Evolutionary conservation across 2,797 vertebrate species (phyloP).

Genomic region (Xyrichtys novacula): DNA sequence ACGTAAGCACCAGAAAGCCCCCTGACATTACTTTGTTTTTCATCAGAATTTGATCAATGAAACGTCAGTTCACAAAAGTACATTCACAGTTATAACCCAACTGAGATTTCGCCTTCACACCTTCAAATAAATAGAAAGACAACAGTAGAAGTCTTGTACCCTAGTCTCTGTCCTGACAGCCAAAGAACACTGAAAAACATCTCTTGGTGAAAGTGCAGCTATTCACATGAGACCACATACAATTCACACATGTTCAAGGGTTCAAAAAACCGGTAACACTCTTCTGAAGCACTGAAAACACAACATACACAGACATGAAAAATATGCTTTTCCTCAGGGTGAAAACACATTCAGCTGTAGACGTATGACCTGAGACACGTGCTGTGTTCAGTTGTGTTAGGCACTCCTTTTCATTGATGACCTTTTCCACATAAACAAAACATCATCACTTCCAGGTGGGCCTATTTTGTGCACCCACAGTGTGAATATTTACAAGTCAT

Average conservation of each 20-base stretch:
- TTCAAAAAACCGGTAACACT: constrained; percentile 43
- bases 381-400: constrained; percentile 42
- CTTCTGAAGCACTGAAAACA: constrained; percentile 43
- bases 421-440: constrained; percentile 58
- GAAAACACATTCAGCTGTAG: constrained; percentile 64
- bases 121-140: neutral
- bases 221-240: constrained; percentile 68
- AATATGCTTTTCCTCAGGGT: constrained; percentile 63
- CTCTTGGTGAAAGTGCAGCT: constrained; percentile 20
- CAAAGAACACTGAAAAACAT: constrained; percentile 17
- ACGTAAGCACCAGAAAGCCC: too few species aligned
- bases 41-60: too few species aligned
- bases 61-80: neutral
- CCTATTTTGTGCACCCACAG: constrained; percentile 34
- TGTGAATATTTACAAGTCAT: constrained; percentile 66
- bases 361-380: constrained; percentile 38
- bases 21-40: too few species aligned
- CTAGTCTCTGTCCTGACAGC: constrained; percentile 14
- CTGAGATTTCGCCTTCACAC: neutral
- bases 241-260: constrained; percentile 75
- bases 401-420: constrained; percentile 70
- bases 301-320: constrained; percentile 47
- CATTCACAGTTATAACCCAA: neutral
- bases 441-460: constrained; percentile 56
- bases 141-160: constrained; percentile 1